These are phyloP conservation scores for Peromyscus eremicus DNA, from an alignment of 2,797 vertebrate species.

Conservation along the genomic window DNA sequence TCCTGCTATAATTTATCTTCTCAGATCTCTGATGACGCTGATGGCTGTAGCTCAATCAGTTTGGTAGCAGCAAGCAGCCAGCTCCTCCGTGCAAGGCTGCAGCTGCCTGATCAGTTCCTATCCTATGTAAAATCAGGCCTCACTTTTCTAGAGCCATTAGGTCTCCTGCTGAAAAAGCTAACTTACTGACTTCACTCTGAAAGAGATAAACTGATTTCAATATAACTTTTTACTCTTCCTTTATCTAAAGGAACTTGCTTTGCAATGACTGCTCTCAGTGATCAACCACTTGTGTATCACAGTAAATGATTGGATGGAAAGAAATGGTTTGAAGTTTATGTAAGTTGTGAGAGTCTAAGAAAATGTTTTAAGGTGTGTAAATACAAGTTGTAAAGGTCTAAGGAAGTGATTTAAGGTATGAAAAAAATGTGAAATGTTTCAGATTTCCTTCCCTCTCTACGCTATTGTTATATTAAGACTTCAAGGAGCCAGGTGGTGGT, in stretches of 20 bases:
- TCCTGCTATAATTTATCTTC: neutral
- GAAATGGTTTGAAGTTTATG: neutral
- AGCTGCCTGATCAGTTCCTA: neutral
- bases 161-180: neutral
- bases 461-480: neutral
- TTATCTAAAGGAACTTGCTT: neutral
- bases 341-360: neutral
- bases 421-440: neutral
- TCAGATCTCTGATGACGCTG: neutral
- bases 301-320: neutral
- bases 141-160: neutral
- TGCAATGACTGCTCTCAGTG: neutral
- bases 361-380: neutral
- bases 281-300: neutral
- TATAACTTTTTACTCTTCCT: neutral
- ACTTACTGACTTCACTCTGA: neutral
- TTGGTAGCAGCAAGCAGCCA: neutral
- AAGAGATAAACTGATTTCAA: neutral
- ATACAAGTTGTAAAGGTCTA: neutral
- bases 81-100: too few relatives aligned
- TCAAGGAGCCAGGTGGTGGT: too few relatives aligned
- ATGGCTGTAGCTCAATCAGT: neutral
- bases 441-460: neutral
- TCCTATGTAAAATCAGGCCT: neutral
- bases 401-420: neutral